Conservation (phyloP, 1,140 invertebrate species). For the Caenorhabditis latens region DNA sequence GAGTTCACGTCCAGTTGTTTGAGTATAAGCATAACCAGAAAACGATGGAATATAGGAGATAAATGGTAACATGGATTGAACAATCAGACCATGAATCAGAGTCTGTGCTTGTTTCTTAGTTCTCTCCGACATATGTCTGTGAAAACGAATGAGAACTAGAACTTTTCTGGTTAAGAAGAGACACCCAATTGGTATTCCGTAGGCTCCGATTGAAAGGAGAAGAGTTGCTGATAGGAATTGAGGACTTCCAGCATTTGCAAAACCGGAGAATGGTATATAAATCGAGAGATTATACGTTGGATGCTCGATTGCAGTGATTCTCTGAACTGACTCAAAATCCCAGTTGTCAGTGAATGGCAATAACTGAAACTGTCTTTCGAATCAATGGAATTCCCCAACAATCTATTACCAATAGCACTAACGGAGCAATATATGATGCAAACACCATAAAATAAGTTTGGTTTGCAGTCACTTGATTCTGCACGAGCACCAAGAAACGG, state of each 20-base stretch:
- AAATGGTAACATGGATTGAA: constrained; percentile 38
- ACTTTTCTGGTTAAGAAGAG: constrained; percentile 3
- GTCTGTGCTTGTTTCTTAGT: constrained; percentile 47
- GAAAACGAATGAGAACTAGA: neutral
- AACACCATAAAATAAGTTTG: constrained; percentile 10
- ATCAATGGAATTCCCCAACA: neutral
- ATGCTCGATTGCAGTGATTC: neutral
- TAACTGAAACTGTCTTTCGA: neutral
- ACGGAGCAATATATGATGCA: neutral
- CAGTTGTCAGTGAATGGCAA: constrained; percentile 12
- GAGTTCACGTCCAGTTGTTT: neutral
- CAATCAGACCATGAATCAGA: constrained; percentile 33
- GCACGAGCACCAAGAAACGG: constrained; percentile 42
- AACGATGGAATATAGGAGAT: constrained; percentile 42
- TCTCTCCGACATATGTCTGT: constrained; percentile 37
- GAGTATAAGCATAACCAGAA: constrained; percentile 29
- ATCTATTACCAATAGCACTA: neutral
- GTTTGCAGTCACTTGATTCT: neutral
- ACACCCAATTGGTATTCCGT: constrained; percentile 14
- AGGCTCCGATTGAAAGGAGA: constrained; percentile 18
- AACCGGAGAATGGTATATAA: constrained; percentile 17
- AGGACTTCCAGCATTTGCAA: constrained; percentile 9
- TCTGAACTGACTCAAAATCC: constrained; percentile 9
- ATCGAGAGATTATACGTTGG: constrained; percentile 3
- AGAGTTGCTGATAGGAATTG: constrained; percentile 15